Evolutionary conservation across 2,113 vertebrate genomes (phyloP), one percentile per base, ranked within the genome.

Genomic region (Rhinoderma darwinii): DNA sequence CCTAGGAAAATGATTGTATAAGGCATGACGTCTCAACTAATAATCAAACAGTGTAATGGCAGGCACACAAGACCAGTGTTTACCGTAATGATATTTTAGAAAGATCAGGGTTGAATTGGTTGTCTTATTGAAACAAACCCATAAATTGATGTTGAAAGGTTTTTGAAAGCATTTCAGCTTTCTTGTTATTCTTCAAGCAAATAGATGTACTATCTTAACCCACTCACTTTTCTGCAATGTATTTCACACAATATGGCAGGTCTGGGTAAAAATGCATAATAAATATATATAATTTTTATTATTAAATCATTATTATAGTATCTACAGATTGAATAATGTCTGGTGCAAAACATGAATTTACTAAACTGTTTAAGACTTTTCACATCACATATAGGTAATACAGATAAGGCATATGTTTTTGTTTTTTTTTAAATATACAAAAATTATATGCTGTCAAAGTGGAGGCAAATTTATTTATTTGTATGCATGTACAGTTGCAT

Each of bases 71-170:
- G 27, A 77, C 41, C n/a, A 17, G 39, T 76, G 43, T 76, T 76
- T 76, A 76, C 74, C 9, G 27, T 20, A 77, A 77, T 77, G 27
- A 77, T 51, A 32, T 43, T 32, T 77, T 27, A 50, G 44, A 77
- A 77, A 77, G 74, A 50, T 51, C 15, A 10, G n/a, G 27, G 47
- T 51, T 78, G 27, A 78, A 54, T 11, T 78, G 27, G 75, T 54
- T 50, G 44, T 5, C 75, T 78, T 78, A 78, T 35, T 35, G 75
- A 78, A 54, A 54, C 27, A 54, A 54, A 78, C 27, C 27, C 14
- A 54, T 78, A 78, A 78, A 78, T 78, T 50, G 27, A 78, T 51
- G 75, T 35, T 78, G 75, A 78, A 78, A 78, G 75, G 44, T 78
- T 78, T 54, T 43, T 51, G 44, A 78, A 78, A 78, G 47, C 75